Evolutionary conservation across 2,113 vertebrate genomes (phyloP).

Genomic region (Oreochromis aureus): DNA sequence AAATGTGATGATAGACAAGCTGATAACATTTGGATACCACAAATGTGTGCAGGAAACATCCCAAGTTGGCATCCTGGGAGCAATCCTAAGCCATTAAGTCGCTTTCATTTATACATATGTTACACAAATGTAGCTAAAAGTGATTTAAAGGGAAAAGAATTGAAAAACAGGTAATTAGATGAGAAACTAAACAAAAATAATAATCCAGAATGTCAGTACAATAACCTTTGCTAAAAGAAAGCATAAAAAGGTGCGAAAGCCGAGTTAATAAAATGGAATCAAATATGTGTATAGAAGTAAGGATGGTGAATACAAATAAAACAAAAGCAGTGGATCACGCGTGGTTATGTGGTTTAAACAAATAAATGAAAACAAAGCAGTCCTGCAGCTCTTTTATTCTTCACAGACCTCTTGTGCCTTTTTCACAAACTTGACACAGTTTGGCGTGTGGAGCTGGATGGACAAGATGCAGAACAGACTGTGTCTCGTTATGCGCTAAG

Average conservation of each 20-base stretch:
- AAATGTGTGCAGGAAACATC: neutral
- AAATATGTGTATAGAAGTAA: neutral
- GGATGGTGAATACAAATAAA: neutral
- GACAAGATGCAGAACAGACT: neutral
- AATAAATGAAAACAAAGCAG: neutral
- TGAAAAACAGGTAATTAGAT: neutral
- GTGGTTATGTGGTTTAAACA: neutral
- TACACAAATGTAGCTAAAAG: neutral
- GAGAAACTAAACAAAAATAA: neutral
- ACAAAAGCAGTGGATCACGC: neutral
- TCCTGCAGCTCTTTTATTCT: neutral
- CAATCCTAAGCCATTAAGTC: neutral
- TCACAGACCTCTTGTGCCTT: neutral
- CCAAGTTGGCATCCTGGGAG: neutral
- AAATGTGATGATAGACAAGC: neutral
- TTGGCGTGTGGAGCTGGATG: neutral
- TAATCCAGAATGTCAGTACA: neutral
- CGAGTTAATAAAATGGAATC: neutral
- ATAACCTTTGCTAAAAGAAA: neutral
- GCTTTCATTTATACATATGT: neutral
- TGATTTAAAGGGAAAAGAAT: neutral
- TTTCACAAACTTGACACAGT: neutral
- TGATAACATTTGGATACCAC: neutral
- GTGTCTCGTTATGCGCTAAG: neutral
- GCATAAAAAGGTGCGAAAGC: neutral